Evolutionary conservation across 1,140 invertebrate genomes (phyloP).

Genomic region (Triops longicaudatus): DNA sequence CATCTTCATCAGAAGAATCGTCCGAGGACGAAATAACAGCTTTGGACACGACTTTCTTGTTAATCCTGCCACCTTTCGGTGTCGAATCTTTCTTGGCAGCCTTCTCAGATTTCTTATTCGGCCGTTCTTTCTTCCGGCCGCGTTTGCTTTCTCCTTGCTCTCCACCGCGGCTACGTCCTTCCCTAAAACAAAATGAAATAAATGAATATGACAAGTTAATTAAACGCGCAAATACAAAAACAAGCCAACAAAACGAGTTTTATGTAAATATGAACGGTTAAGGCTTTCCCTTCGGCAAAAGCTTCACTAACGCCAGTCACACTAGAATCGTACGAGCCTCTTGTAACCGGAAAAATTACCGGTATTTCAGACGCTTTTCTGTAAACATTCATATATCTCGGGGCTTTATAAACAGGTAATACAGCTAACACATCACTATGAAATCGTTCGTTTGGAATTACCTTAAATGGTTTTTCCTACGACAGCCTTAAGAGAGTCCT

Average conservation of each 20-base stretch:
- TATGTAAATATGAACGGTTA: too few relatives aligned
- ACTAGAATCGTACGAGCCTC: too few relatives aligned
- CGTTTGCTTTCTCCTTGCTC: conserved; percentile 37
- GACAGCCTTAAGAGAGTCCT: too few relatives aligned
- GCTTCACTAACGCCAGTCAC: too few relatives aligned
- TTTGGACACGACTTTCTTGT: conserved; percentile 82
- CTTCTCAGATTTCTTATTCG: conserved; percentile 39
- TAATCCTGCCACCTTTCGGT: conserved; percentile 52
- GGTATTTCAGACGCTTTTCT: too few relatives aligned
- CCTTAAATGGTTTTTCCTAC: too few relatives aligned
- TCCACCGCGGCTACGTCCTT: conserved; percentile 34
- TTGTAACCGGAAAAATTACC: too few relatives aligned
- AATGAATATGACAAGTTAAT: conserved; percentile 23
- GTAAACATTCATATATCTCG: too few relatives aligned
- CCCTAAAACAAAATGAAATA: conserved; percentile 35
- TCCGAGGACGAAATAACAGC: conserved; percentile 91
- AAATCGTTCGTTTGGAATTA: too few relatives aligned
- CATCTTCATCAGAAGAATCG: conserved; percentile 61
- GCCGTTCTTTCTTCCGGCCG: conserved; percentile 39
- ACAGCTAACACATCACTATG: too few relatives aligned
- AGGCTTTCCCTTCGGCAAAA: too few relatives aligned
- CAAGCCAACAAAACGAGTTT: conserved; percentile 18
- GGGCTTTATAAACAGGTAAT: too few relatives aligned
- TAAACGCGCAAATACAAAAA: conserved; percentile 16
- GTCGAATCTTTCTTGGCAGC: conserved; percentile 33